Evolutionary conservation across 2,113 vertebrate genomes (phyloP), one percentile per base, ranked within the genome.

Genomic region (Willisornis vidua): DNA sequence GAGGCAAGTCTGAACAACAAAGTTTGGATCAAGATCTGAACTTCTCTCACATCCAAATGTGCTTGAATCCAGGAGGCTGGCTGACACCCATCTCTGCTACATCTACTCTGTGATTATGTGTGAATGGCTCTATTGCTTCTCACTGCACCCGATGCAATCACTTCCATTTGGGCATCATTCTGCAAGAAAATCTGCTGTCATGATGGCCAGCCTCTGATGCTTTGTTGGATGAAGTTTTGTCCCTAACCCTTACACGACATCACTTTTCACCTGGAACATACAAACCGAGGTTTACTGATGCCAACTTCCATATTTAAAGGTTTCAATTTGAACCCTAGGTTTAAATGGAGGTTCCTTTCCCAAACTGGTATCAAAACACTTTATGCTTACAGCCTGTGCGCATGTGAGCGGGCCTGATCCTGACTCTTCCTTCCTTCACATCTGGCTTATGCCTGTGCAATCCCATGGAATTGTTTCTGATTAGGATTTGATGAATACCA

Each of bases 1-100:
- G 74, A 95, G 66, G 87, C 94, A 96, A 87, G 95, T 87, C 84
- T 89, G 84, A 95, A 87, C 94, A 94, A 54, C 89, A 92, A 94
- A 91, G 81, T 94, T 77, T 95, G 94, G 93, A 97, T 90, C 68
- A 77, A 90, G 94, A 92, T 93, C 84, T 95, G 91, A 94, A 95
- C 91, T 94, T 68, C 71, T 73, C 81, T 87, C 70, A 33, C 78
- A 49, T 94, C 71, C 93, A 94, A 43, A 89, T 82, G 39, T 12
- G 63, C 71, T 87, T 87, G 87, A 80, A 96, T 95, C 87, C 58
- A 85, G 68, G 89, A 93, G 5, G 13, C 11, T 92, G 96, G 91
- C 94, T 96, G 74, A 85, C 87, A 91, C 94, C 72, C 95, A 76
- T 93, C 87, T 70, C 89, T 24, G 39, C 87, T 95, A 57, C 81